Conservation (phyloP, 2,888 invertebrate species). For the Nymphalis c-album region DNA sequence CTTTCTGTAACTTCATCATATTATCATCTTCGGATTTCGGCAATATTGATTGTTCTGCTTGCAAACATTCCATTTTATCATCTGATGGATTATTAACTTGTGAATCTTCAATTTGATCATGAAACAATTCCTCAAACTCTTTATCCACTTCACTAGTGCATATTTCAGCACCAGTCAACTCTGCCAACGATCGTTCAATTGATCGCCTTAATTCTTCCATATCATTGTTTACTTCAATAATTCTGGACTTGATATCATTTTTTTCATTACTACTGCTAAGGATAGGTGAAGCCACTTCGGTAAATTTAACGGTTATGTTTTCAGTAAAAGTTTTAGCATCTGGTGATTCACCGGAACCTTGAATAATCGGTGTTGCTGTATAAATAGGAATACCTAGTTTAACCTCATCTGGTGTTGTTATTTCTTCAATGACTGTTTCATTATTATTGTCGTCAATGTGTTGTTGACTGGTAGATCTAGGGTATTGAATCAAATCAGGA, state of each 20-base stretch:
- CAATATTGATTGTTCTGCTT: not conserved
- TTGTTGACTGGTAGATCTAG: constrained; percentile 64
- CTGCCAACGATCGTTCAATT: constrained; percentile 72
- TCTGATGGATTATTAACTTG: not conserved
- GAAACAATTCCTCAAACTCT: constrained; percentile 38
- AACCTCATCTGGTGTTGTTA: constrained; percentile 47
- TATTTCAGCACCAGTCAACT: constrained; percentile 63
- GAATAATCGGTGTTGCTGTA: constrained; percentile 50
- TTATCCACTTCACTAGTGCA: constrained; percentile 54
- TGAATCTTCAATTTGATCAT: constrained; percentile 21
- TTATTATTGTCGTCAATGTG: constrained; percentile 66
- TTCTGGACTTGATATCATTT: constrained; percentile 70
- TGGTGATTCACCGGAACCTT: constrained; percentile 56
- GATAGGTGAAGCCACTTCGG: constrained; percentile 40
- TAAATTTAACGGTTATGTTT: constrained; percentile 41
- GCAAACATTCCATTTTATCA: not conserved
- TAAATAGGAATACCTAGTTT: constrained; percentile 46
- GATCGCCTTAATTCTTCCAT: constrained; percentile 71
- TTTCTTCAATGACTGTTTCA: constrained; percentile 59
- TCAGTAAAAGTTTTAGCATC: constrained; percentile 44
- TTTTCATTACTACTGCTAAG: constrained; percentile 50
- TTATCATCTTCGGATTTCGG: not conserved
- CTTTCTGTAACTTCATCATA: not conserved
- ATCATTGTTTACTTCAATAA: constrained; percentile 72
- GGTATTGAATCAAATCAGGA: constrained; percentile 62